Conservation (phyloP, 2,888 invertebrate species). For the Scaptomyza caliginosa region DNA sequence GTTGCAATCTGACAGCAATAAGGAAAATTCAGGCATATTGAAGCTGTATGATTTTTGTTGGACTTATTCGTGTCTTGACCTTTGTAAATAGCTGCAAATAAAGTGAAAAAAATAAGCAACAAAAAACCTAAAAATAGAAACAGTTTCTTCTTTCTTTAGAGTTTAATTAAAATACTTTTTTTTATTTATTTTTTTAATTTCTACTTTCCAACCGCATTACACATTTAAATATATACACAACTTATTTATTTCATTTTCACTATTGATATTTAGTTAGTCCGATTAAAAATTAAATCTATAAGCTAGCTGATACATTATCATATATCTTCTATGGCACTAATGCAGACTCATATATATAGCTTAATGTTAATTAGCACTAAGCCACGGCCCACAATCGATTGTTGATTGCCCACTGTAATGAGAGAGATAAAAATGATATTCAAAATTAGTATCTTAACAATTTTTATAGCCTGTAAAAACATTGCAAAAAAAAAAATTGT, state of each 20-base stretch:
- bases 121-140: background rate
- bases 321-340: constrained; percentile 60
- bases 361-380: background rate
- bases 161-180: background rate
- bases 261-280: background rate
- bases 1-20: background rate
- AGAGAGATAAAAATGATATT: constrained; percentile 41
- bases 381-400: constrained; percentile 6
- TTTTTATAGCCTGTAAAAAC: constrained; percentile 9
- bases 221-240: background rate
- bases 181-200: background rate
- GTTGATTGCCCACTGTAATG: constrained; percentile 44
- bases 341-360: constrained; percentile 51
- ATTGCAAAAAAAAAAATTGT: background rate
- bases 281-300: constrained; percentile 1
- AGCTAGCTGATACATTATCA: constrained; percentile 28
- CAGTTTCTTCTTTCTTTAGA: background rate
- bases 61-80: background rate
- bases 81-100: background rate
- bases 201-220: background rate
- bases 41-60: background rate
- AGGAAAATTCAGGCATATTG: background rate
- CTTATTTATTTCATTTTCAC: background rate
- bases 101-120: background rate
- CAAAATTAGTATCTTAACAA: constrained; percentile 10